Evolutionary conservation across 2,888 invertebrate species (phyloP), one percentile per base, ranked within the genome.

Genomic region (Lasioglossum pauxillum): DNA sequence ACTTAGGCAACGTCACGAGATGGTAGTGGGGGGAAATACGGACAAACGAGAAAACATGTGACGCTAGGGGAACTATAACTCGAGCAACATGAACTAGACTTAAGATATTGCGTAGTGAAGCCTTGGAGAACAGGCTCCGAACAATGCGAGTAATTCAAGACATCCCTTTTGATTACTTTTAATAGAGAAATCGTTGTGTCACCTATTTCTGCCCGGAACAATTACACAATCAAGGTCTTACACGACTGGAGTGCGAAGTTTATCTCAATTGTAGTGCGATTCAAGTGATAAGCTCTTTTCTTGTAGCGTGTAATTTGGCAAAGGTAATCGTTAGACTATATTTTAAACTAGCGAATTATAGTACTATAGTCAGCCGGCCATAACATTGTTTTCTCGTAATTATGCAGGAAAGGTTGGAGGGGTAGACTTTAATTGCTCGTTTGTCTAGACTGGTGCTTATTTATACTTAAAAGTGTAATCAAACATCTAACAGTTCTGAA

Each of bases 131-230:
- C 35, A 19, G 1, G 19, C 10, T 38, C n/a, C 12, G n/a, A 41
- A 60, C 27, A 53, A 38, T 57, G 19, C 49, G 19, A 35, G 57
- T 31, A 27, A 57, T 12, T 16, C 5, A 16, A 31, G 38, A 38
- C 38, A 12, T 12, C 35, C 41, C n/a, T 64, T 64, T 46, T 46
- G 23, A 82, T 73, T 78, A 49, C 60, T 23, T 72, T 49, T 31
- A 82, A 73, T 44, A 64, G 38, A n/a, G 38, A 67, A 74, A 69
- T 79, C 12, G 73, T 10, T 16, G 23, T 41, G n/a, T 31, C 71
- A n/a, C 41, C 16, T 27, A 53, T 60, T 44, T 49, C 46, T 72
- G 19, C 16, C 31, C 23, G 16, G 41, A 12, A 31, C 19, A 74
- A 74, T 79, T 79, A 27, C 41, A 53, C 27, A 73, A 79, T 74